These are phyloP conservation scores for Cinara cedri DNA, from an alignment of 2,888 invertebrate genomes.

Conservation along the genomic window DNA sequence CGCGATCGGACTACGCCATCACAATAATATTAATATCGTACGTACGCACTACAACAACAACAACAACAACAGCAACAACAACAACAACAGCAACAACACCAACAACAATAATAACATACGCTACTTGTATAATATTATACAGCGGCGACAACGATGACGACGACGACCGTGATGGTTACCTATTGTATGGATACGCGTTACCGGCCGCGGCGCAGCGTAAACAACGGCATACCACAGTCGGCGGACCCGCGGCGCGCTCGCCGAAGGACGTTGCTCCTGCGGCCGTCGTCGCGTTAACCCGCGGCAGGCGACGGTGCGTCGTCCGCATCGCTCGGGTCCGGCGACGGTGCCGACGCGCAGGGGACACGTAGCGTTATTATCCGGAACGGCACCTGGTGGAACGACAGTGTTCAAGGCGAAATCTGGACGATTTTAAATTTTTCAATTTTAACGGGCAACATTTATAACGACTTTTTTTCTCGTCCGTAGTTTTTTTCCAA, in stretches of 20 bases:
- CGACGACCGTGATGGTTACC: not conserved
- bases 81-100: not conserved
- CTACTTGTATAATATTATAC: not conserved
- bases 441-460: no score
- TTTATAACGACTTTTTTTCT: no score
- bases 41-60: not conserved
- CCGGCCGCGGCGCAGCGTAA: not conserved
- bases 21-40: not conserved
- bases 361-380: no score
- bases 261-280: constrained; percentile 47
- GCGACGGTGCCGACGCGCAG: no score
- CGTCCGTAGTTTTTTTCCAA: no score
- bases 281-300: constrained; percentile 17
- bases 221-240: constrained; percentile 38
- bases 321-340: not conserved
- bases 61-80: not conserved
- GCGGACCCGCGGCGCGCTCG: not conserved
- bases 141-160: not conserved
- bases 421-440: not conserved
- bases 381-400: not conserved
- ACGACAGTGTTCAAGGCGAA: not conserved
- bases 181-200: not conserved
- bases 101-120: not conserved
- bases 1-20: not conserved
- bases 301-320: not conserved